Percentiles rank a stretch among this genome's conserved stretches.
phyloP scores from a whole-genome alignment of 1,140 invertebrate genomes.

The Lamellibrachia luymesi region DNA sequence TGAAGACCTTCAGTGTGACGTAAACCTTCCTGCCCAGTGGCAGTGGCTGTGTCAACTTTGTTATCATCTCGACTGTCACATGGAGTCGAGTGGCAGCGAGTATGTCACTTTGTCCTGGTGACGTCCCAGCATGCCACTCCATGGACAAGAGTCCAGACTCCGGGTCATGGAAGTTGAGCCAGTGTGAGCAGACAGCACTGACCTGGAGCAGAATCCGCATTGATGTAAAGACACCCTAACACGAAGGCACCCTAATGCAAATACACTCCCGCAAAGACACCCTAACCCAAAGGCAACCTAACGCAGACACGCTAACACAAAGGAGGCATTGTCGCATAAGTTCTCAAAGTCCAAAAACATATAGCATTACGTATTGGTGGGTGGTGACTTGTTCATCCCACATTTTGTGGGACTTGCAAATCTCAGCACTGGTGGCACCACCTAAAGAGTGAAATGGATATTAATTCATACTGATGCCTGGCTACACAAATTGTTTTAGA shows the following conservation, averaged over 20 bases:
- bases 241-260: neutral
- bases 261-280: too few species aligned
- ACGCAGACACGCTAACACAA: too few species aligned
- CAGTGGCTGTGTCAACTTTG: neutral
- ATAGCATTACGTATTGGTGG: too few species aligned
- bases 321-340: too few species aligned
- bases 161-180: constrained; percentile 6
- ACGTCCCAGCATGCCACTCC: neutral
- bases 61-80: neutral
- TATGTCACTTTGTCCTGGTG: neutral
- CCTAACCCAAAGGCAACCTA: too few species aligned
- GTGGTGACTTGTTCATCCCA: too few species aligned
- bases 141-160: neutral
- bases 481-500: too few species aligned
- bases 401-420: too few species aligned
- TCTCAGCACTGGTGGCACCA: too few species aligned
- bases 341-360: too few species aligned
- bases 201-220: neutral
- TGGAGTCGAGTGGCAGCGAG: neutral
- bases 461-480: too few species aligned
- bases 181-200: constrained; percentile 3
- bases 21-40: neutral
- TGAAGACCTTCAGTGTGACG: neutral
- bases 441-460: too few species aligned
- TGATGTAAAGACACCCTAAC: neutral